Base-by-base conservation (phyloP, 2,888 invertebrate species). In the Thymelicus acteon region DNA sequence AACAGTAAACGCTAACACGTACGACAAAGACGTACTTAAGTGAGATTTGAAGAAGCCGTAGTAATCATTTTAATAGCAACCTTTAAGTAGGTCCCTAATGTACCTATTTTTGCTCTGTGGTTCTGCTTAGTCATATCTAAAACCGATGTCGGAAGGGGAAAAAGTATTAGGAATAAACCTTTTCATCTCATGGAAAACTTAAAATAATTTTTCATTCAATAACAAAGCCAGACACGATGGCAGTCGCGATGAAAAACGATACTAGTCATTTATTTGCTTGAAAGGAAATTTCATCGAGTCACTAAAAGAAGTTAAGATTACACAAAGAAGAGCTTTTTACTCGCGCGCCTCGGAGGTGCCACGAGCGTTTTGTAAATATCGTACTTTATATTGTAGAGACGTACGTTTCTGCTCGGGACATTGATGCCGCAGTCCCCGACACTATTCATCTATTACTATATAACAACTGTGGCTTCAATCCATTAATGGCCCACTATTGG, bases 141-240 rank as follows among this genome's bases (percentile, higher is more conserved):
- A 47, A 13, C 15, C 37, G 24, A 39, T 39, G 7, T 2, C 19
- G 6, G 7, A 8, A 65, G 37, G 24, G 66, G 58, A 58, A 47
- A n/a, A 66, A 6, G 31, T 57, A 31, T 65, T 60, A 47, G 47
- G n/a, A 58, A 60, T 58, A 19, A 60, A 15, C 58, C 66, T 48
- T 58, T 60, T 48, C 10, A 48, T 66, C 31, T 47, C 48, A 60
- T 66, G 58, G 40, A 37, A 58, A 66, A 60, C 58, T 13, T 37
- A 60, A 60, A n/a, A 24, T n/a, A 57, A 65, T 47, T 64, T 57
- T 65, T 65, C 57, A 54, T 54, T 24, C 31, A 65, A 57, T 65
- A 57, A 57, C 8, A 57, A 57, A 54, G 39, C 37, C 54, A 0
- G 10, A 5, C 54, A 54, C 19, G 44, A 65, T 65, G 54, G 65